Conservation (phyloP, 1,140 invertebrate species). For the Onthophagus taurus region DNA sequence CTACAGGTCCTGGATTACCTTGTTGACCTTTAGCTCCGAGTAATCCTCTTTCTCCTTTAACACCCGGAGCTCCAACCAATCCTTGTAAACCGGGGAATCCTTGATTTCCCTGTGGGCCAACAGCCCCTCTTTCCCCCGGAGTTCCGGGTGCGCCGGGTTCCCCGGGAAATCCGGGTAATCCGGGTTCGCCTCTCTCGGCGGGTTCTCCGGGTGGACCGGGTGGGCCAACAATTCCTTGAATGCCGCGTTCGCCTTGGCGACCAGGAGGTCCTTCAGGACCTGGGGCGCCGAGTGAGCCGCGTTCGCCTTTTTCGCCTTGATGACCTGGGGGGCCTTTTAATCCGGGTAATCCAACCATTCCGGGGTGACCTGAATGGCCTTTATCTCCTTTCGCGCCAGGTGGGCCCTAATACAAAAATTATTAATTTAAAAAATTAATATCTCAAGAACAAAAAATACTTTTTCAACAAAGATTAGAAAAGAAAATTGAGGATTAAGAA, state of each 20-base stretch:
- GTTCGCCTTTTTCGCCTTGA: constrained; percentile 63
- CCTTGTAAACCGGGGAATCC: constrained; percentile 59
- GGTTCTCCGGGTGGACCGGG: constrained; percentile 65
- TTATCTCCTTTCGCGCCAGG: constrained; percentile 60
- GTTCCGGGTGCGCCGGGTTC: constrained; percentile 61
- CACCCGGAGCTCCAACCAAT: constrained; percentile 54
- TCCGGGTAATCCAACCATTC: constrained; percentile 65
- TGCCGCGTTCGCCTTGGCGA: constrained; percentile 56
- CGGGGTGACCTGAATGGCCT: constrained; percentile 61
- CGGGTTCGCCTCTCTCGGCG: constrained; percentile 64
- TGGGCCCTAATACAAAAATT: constrained; percentile 44
- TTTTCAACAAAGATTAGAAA: too few relatives aligned
- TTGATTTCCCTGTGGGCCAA: constrained; percentile 48
- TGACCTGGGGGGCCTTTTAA: constrained; percentile 52
- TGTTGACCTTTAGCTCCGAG: constrained; percentile 60
- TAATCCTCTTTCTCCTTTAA: constrained; percentile 64
- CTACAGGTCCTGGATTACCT: constrained; percentile 49
- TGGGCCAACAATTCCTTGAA: constrained; percentile 56
- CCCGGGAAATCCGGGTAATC: constrained; percentile 59
- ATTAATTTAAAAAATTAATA: constrained; percentile 2
- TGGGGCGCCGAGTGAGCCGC: constrained; percentile 48
- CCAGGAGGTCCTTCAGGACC: constrained; percentile 59
- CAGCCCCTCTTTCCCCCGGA: constrained; percentile 54
- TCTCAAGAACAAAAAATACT: too few relatives aligned
- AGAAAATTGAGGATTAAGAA: too few relatives aligned